A percentile compares a stretch with the other conserved stretches of the same genome.
These are phyloP conservation scores for Pagetopsis macropterus DNA, from an alignment of 2,797 vertebrate genomes.

Conservation along the genomic window DNA sequence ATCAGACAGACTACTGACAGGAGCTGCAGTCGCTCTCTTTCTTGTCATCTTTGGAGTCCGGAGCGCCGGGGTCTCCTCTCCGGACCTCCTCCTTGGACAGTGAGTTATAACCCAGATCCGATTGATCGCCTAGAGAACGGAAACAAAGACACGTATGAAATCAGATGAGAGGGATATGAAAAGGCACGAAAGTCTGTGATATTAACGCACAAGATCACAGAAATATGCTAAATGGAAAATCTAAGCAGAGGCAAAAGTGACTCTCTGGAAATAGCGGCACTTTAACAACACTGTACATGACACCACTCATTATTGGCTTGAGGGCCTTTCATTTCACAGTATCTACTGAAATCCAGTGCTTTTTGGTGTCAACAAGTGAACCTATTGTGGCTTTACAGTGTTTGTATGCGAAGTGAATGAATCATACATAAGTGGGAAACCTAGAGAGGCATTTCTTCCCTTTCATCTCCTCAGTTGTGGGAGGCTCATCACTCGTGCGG, in stretches of 20 bases:
- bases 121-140: slow-evolving; percentile 85
- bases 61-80: slow-evolving; percentile 80
- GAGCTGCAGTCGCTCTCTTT: slow-evolving; percentile 92
- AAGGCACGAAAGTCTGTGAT: background rate
- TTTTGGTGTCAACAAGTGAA: slow-evolving; percentile 2
- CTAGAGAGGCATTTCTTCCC: slow-evolving; percentile 4
- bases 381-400: slow-evolving; percentile 6
- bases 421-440: slow-evolving; percentile 13
- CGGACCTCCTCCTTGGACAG: slow-evolving; percentile 92
- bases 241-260: background rate
- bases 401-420: slow-evolving; percentile 1
- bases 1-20: slow-evolving; percentile 65
- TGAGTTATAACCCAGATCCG: slow-evolving; percentile 91
- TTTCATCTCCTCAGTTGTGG: slow-evolving; percentile 27
- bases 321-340: background rate
- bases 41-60: slow-evolving; percentile 86
- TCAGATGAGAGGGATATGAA: background rate
- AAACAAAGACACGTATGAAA: background rate
- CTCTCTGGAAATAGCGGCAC: background rate
- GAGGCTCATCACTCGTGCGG: slow-evolving; percentile 7
- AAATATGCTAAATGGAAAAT: slow-evolving; percentile 23
- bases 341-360: background rate
- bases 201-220: slow-evolving; percentile 22
- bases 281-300: background rate
- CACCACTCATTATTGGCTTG: background rate